A percentile compares a stretch with the other conserved stretches of the same genome.
These are phyloP conservation scores for Macquaria ambigua DNA, from an alignment of 2,113 vertebrate genomes.

Conservation along the genomic window DNA sequence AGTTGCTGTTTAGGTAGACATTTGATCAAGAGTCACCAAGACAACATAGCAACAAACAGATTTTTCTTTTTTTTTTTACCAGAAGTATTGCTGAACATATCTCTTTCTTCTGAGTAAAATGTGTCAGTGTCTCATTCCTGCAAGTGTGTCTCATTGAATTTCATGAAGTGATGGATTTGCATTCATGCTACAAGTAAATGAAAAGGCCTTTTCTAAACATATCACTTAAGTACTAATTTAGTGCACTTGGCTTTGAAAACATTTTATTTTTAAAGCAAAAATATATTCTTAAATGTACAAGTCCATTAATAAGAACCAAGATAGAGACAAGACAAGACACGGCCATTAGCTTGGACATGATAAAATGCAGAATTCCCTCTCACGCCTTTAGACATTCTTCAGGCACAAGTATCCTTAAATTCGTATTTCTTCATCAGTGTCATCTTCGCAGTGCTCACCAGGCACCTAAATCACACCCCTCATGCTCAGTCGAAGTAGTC, in stretches of 20 bases:
- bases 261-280: conserved; percentile 37
- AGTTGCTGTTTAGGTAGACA: conserved; percentile 43
- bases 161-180: not conserved
- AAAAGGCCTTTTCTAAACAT: not conserved
- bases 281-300: conserved; percentile 18
- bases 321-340: not conserved
- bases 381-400: not conserved
- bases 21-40: conserved; percentile 49
- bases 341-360: not conserved
- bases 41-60: conserved; percentile 43
- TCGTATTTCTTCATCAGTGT: not conserved
- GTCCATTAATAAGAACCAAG: not conserved
- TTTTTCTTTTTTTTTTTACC: conserved; percentile 17
- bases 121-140: not conserved
- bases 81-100: not conserved
- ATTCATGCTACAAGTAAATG: not conserved
- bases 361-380: not conserved
- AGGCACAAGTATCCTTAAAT: not conserved
- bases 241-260: not conserved
- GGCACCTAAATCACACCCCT: not conserved
- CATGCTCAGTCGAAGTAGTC: conserved; percentile 95
- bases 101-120: conserved; percentile 1
- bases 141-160: not conserved
- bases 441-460: not conserved
- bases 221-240: not conserved